Base-by-base conservation (phyloP, 2,888 invertebrate species). In the Cephus pulcher region DNA sequence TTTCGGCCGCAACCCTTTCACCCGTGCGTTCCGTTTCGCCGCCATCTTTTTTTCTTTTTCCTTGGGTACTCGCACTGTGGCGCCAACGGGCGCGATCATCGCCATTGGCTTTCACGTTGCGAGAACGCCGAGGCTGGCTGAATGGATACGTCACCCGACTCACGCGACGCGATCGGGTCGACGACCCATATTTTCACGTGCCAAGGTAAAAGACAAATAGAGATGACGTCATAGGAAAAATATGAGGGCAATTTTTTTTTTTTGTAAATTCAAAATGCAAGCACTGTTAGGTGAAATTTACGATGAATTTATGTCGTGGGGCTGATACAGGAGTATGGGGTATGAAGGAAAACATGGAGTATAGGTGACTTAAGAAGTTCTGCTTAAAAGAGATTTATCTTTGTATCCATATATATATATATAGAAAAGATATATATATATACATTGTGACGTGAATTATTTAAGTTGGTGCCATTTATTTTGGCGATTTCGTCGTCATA, bases 1-100 rank as follows among this genome's bases (percentile, higher is more conserved):
- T 82, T 80, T 77, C 75, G 78, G 77, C 56, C 69, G 34, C 80
- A 84, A 83, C 84, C 84, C 88, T 85, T 86, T 88, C 88, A 84
- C 86, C 87, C 78, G 80, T 78, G 34, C 12, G 40, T 69, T 70
- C 30, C 75, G 34, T 69, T 30, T 23, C 69, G n/a, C 30, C 33
- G 32, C 9, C 23, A 23, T 56, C 1, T 71, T 9, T 32, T 30
- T 32, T 33, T 34, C 32, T 33, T 23, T 34, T 11, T 32, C 3
- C 9, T 4, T 1, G 1, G 11, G 32, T 3, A 23, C 23, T 9
- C 56, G 23, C 23, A 56, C 75, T 73, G 75, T 56, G 69, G 76
- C 75, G 75, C 78, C 78, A 75, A 75, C 78, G 75, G 75, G 34
- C 78, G 77, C 12, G 76, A 75, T 75, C 70, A 75, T 75, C 56